Evolutionary conservation across 2,888 invertebrate genomes (phyloP), one percentile per base, ranked within the genome.

Genomic region (Chamaedrilus cognettii): DNA sequence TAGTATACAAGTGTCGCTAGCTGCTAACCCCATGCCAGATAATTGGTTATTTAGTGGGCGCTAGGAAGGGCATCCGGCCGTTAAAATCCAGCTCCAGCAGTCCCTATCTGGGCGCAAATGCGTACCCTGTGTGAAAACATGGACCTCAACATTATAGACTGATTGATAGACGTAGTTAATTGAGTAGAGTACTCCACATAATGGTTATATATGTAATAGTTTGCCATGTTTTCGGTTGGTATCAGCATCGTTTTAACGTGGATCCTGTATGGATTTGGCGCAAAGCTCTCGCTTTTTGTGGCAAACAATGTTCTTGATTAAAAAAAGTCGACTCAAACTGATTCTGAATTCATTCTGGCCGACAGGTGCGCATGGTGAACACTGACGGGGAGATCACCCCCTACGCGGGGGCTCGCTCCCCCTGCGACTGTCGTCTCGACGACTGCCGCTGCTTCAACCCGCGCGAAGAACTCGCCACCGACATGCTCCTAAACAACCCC

Each of bases 401-500:
- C n/a, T 96, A 94, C 79, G 96, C 95, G 31, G 97, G 96, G 0
- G 93, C 93, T 0, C 95, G 96, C 66, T 79, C 84, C 4, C 82
- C 81, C 65, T 85, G 85, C 75, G 82, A 83, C 74, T 85, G 85
- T 73, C 77, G 80, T 64, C 77, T 80, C 66, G 77, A 78, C 82
- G 93, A 91, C 2, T 96, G 96, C 79, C 92, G 93, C 78, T 96
- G 96, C 80, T 95, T 92, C 79, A 94, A 94, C 73, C 78, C 76
- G 0, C 77, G 79, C 71, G 85, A 80, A 70, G 77, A 77, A 1
- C 66, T 96, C 52, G 96, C 96, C 1, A 91, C 94, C 0, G 94
- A 93, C 75, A 93, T 96, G 0, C 92, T 95, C 83, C 94, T 97
- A 82, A 94, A 94, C 77, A 94, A 95, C 0, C 94, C 96, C 4